Evolutionary conservation across 1,140 invertebrate genomes (phyloP).

Genomic region (Nautilus pompilius): DNA sequence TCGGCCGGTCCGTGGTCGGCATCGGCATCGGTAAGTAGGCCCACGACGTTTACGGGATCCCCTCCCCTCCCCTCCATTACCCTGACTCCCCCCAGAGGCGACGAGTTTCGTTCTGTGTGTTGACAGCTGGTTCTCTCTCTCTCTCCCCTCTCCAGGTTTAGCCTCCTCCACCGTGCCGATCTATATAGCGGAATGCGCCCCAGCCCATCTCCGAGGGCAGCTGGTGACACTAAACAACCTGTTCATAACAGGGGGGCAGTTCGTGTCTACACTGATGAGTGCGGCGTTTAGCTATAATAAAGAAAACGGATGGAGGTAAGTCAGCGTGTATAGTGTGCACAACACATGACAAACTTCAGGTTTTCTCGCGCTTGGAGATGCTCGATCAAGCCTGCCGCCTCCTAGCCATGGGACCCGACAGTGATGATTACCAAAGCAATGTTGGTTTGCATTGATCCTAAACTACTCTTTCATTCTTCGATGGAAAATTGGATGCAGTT

Average conservation of each 20-base stretch:
- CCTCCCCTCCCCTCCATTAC: background rate
- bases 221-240: slow-evolving; percentile 63
- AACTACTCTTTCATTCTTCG: too few species aligned
- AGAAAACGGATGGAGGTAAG: slow-evolving; percentile 46
- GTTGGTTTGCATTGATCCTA: too few species aligned
- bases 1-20: slow-evolving; percentile 62
- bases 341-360: too few species aligned
- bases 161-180: slow-evolving; percentile 66
- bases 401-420: too few species aligned
- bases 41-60: background rate
- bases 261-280: slow-evolving; percentile 60
- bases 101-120: background rate
- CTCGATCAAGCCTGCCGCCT: too few species aligned
- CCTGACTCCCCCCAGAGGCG: background rate
- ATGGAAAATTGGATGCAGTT: too few species aligned
- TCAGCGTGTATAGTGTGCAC: too few species aligned
- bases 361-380: too few species aligned
- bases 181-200: slow-evolving; percentile 64
- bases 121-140: background rate
- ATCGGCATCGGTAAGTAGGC: slow-evolving; percentile 61
- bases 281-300: slow-evolving; percentile 58
- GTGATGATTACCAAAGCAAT: too few species aligned
- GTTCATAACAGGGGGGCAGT: slow-evolving; percentile 64
- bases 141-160: slow-evolving; percentile 53
- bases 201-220: slow-evolving; percentile 58